Percentiles rank a stretch among this genome's conserved stretches.
These are phyloP conservation scores for Numenius phaeopus DNA, from an alignment of 2,797 vertebrate species.

Conservation along the genomic window DNA sequence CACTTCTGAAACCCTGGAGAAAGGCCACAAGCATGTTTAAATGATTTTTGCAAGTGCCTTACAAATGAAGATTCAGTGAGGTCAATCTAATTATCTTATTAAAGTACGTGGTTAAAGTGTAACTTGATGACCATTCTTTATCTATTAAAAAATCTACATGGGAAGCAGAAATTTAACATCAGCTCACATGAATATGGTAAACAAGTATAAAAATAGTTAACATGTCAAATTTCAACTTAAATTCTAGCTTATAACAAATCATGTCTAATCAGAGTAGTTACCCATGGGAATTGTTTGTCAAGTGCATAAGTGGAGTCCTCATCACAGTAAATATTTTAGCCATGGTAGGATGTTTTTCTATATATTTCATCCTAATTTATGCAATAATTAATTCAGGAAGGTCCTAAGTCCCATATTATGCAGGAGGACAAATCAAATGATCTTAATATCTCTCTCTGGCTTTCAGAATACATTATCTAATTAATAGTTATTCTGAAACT, in stretches of 20 bases:
- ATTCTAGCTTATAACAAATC: not conserved
- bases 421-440: conserved; percentile 34
- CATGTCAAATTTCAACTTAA: not conserved
- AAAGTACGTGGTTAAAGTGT: not conserved
- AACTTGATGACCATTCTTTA: not conserved
- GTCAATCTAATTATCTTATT: not conserved
- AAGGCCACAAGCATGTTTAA: not conserved
- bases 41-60: not conserved
- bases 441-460: conserved; percentile 32
- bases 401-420: conserved; percentile 12
- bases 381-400: conserved; percentile 39
- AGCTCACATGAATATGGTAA: not conserved
- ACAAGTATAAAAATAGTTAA: not conserved
- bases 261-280: not conserved
- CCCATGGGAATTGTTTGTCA: not conserved
- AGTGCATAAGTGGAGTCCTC: not conserved
- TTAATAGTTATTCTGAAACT: conserved; percentile 75
- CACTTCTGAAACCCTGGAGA: not conserved
- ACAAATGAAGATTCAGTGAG: not conserved
- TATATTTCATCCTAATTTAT: conserved; percentile 23
- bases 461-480: conserved; percentile 54
- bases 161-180: not conserved
- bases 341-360: not conserved
- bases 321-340: conserved; percentile 1
- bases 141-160: not conserved